A percentile compares a stretch with the other conserved stretches of the same genome.
Conservation (phyloP, 2,888 invertebrate genomes). For the Drosophila birchii region DNA sequence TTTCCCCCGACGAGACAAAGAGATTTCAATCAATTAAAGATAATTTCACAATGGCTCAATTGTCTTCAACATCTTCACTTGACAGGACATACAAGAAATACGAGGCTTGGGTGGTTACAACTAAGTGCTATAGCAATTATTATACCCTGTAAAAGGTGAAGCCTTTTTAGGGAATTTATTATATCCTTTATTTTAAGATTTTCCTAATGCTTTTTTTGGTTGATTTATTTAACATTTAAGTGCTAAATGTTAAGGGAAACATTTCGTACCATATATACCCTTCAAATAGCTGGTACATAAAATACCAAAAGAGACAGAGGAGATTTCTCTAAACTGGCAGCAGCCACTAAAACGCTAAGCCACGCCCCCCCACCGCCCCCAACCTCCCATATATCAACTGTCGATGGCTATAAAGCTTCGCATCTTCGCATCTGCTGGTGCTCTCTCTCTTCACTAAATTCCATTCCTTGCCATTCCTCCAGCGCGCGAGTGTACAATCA, state of each 20-base stretch:
- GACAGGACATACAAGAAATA: conserved; percentile 1
- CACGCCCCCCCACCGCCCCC: conserved; percentile 23
- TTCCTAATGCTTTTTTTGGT: background rate
- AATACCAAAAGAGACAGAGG: conserved; percentile 6
- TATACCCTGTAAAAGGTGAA: background rate
- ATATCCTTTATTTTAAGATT: background rate
- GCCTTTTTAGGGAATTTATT: background rate
- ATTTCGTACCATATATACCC: no score
- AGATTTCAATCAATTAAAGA: conserved; percentile 32
- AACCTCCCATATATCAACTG: conserved; percentile 61
- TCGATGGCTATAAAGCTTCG: conserved; percentile 62
- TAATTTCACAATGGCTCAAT: conserved; percentile 18
- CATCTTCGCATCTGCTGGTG: conserved; percentile 9
- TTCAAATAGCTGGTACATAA: background rate
- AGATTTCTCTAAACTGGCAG: conserved; percentile 41
- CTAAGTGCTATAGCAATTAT: background rate
- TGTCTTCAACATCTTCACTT: conserved; percentile 23
- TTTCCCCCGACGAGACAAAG: conserved; percentile 19
- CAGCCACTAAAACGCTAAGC: conserved; percentile 36
- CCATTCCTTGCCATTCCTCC: conserved; percentile 19
- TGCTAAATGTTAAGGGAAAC: background rate
- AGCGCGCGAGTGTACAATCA: conserved; percentile 59
- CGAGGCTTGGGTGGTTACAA: background rate
- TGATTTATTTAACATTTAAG: background rate
- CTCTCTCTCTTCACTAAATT: conserved; percentile 10